Evolutionary conservation across 2,113 vertebrate species (phyloP), one percentile per base, ranked within the genome.

Genomic region (Lampris megalopsis): DNA sequence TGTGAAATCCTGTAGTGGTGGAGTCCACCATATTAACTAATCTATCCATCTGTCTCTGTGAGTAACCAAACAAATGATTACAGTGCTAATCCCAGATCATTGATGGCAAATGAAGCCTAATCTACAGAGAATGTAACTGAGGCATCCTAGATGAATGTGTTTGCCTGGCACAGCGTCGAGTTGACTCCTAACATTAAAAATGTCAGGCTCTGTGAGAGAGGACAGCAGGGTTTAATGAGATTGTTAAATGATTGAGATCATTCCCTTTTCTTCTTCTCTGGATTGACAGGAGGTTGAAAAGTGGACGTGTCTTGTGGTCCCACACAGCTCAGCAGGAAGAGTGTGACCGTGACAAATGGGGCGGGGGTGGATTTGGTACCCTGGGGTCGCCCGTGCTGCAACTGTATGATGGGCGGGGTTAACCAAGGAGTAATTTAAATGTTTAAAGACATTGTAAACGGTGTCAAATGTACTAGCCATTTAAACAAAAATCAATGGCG

Each of bases 41-140:
- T 86, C 53, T 8, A 53, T 42, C 70, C 71, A 77, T 82, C 80
- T 83, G 80, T 71, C 68, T 70, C 75, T 74, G 65, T 81, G 74
- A 82, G 75, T 52, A 77, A 86, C 66, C 85, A 54, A 81, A 80
- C 8, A 60, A 7, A 57, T 80, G 73, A 85, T 84, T 80, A 77
- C 36, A 85, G 79, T 0, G 2, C 71, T 72, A 84, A 82, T 68
- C 77, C 64, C 11, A 35, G 73, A 80, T 80, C 68, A 47, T 65
- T 77, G 75, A 83, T 71, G 68, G 53, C 42, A 66, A 65, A 82
- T 63, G 85, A 76, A 63, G 59, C 24, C 42, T 79, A 77, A 79
- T 79, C 73, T 73, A 43, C 5, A 59, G 77, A 79, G 66, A 71
- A 72, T 69, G 54, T 59, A 52, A 83, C 42, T 57, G 68, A 76